These are phyloP conservation scores for Tauraco hartlaubi DNA, from an alignment of 2,797 vertebrate species.

Conservation along the genomic window DNA sequence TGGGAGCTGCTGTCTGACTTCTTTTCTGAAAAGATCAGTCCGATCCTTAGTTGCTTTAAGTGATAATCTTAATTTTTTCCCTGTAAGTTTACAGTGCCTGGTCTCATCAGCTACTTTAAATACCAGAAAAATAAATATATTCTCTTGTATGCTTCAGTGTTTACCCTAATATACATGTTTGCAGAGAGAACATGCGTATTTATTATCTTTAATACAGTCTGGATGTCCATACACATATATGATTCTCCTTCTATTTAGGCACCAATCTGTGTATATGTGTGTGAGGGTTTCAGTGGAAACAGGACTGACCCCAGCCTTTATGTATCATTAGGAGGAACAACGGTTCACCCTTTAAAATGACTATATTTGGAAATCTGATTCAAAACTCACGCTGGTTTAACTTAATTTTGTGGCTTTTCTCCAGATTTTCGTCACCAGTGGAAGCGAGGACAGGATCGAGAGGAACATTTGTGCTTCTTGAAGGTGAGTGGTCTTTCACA, in stretches of 20 bases:
- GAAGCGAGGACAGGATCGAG: not conserved
- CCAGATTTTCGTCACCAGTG: slow-evolving; percentile 26
- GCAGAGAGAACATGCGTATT: not conserved
- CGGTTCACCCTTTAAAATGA: slow-evolving; percentile 40
- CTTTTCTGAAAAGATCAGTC: not conserved
- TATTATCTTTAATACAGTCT: not conserved
- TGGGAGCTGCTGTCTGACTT: not conserved
- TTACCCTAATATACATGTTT: not conserved
- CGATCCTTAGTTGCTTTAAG: not conserved
- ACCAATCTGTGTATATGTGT: not conserved
- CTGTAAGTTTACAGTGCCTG: not conserved
- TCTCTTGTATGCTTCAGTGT: not conserved
- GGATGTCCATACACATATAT: not conserved
- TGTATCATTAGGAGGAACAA: slow-evolving; percentile 15
- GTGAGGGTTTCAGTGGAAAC: not conserved
- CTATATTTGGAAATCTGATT: slow-evolving; percentile 65
- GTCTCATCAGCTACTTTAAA: not conserved
- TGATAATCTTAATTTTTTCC: not conserved
- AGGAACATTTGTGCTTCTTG: not conserved
- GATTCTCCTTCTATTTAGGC: not conserved
- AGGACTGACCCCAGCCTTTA: slow-evolving; percentile 21
- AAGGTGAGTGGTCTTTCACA: rapidly evolving
- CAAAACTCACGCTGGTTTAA: slow-evolving; percentile 33
- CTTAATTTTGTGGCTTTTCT: slow-evolving; percentile 66
- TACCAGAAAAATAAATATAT: not conserved